These are phyloP conservation scores for Rhogogaster chlorosoma DNA, from an alignment of 2,888 invertebrate genomes.

Conservation along the genomic window DNA sequence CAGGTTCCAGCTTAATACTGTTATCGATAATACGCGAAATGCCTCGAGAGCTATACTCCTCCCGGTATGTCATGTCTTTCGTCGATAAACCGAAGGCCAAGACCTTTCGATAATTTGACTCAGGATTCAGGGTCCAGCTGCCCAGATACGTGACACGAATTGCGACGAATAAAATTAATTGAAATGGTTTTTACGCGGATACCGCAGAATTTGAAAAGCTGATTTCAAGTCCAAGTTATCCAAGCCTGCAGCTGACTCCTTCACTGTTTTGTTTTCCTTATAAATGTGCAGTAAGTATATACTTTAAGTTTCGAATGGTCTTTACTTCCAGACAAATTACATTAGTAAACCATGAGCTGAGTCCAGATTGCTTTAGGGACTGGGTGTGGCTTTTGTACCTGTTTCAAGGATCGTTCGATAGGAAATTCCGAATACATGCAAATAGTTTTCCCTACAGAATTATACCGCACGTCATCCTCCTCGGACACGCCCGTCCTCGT, in stretches of 20 bases:
- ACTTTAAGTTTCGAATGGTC: conserved; percentile 10
- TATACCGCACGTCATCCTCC: background rate
- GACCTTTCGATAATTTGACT: no score
- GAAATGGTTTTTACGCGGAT: background rate
- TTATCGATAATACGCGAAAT: background rate
- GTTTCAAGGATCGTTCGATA: conserved; percentile 27
- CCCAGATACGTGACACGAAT: no score
- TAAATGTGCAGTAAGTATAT: background rate
- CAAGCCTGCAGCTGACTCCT: background rate
- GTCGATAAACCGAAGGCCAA: no score
- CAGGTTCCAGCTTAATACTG: background rate
- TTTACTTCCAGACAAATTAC: conserved; percentile 24
- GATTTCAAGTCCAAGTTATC: background rate
- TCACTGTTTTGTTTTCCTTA: background rate
- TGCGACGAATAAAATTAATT: background rate
- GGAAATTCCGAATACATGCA: conserved; percentile 31
- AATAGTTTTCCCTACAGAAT: conserved; percentile 37
- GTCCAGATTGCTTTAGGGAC: conserved; percentile 27
- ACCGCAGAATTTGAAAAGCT: background rate
- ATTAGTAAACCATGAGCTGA: conserved; percentile 27
- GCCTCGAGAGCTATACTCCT: background rate
- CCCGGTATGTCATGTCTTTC: no score
- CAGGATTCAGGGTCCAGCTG: no score
- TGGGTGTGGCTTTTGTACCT: conserved; percentile 25
- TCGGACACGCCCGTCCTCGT: background rate